These are phyloP conservation scores for Eupithecia subumbrata DNA, from an alignment of 2,888 invertebrate genomes.

Conservation along the genomic window DNA sequence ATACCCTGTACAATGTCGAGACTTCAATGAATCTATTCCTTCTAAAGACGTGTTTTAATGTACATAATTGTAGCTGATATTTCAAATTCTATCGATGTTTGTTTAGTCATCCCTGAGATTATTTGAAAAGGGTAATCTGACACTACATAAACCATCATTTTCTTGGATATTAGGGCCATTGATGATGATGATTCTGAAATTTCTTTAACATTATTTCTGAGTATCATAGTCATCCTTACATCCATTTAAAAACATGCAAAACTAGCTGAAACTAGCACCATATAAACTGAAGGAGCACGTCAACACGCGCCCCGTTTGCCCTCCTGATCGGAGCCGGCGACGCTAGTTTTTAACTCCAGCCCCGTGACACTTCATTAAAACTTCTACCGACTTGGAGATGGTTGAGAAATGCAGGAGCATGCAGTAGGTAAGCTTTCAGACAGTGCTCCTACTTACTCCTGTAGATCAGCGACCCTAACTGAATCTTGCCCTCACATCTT, in stretches of 20 bases:
- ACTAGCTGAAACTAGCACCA: neutral
- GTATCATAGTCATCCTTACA: neutral
- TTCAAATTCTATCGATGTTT: too few species aligned
- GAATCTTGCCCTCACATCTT: too few species aligned
- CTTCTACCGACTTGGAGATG: slow-evolving; percentile 35
- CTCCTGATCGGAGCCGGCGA: neutral
- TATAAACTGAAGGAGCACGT: neutral
- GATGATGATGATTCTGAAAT: too few species aligned
- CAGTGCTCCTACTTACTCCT: neutral
- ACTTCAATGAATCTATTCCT: too few species aligned
- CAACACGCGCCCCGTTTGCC: neutral
- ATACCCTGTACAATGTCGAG: too few species aligned
- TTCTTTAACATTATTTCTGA: neutral
- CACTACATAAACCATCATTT: too few species aligned
- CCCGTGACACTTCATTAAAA: slow-evolving; percentile 46
- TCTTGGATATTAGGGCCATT: too few species aligned
- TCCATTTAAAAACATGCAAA: neutral
- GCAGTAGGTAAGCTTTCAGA: slow-evolving; percentile 14
- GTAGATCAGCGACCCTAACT: neutral
- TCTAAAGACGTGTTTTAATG: too few species aligned
- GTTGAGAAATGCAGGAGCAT: slow-evolving; percentile 13
- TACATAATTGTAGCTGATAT: too few species aligned
- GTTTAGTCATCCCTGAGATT: neutral
- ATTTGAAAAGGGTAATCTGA: neutral
- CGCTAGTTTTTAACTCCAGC: slow-evolving; percentile 32